Conservation (phyloP, 2,888 invertebrate species). For the Aphidoletes aphidimyza region DNA sequence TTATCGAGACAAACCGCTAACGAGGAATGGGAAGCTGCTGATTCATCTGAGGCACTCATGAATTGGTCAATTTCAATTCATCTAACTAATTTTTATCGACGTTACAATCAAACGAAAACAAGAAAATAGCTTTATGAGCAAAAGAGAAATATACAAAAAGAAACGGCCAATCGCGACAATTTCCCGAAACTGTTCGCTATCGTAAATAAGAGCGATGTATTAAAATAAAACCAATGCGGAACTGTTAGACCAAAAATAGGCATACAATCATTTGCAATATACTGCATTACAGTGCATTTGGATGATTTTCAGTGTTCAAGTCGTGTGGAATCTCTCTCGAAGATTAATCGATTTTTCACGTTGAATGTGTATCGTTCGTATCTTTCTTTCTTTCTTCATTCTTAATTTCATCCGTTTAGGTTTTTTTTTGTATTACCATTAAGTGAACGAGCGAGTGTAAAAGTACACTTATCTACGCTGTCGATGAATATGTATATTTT, state of each 20-base stretch:
- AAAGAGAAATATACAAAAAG: too few relatives aligned
- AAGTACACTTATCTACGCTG: neutral
- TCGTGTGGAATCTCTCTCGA: neutral
- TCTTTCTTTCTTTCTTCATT: too few relatives aligned
- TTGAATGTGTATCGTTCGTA: neutral
- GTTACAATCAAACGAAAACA: too few relatives aligned
- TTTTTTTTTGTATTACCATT: neutral
- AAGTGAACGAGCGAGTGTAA: neutral
- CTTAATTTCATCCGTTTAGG: neutral
- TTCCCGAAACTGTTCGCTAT: too few relatives aligned
- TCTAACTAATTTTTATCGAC: too few relatives aligned
- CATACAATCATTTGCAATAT: neutral
- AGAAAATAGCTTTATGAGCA: too few relatives aligned
- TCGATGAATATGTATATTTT: slow-evolving; percentile 14
- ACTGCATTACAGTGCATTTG: neutral
- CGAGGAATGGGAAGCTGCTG: too few relatives aligned
- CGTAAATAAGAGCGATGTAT: neutral
- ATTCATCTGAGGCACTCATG: too few relatives aligned
- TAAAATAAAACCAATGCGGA: neutral
- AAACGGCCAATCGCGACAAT: too few relatives aligned
- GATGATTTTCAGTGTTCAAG: neutral
- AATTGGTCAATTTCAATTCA: too few relatives aligned
- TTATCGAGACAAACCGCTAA: too few relatives aligned
- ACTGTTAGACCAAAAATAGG: neutral
- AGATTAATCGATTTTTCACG: slow-evolving; percentile 12